Conservation (phyloP, 2,888 invertebrate genomes). For the Temnothorax rugatulus region DNA sequence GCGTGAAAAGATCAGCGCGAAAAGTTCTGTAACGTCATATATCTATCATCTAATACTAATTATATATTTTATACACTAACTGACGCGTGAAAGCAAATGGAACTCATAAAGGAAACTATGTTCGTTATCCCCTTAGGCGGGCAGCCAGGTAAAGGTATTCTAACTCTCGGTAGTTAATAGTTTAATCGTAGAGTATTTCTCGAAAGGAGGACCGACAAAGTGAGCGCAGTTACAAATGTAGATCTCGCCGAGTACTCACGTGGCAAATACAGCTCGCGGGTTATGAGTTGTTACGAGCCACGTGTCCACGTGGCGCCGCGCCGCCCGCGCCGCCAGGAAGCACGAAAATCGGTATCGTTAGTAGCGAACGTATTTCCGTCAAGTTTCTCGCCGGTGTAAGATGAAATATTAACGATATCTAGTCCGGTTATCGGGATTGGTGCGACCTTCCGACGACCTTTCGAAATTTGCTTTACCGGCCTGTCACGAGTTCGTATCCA, state of each 20-base stretch:
- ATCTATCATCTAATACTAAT: neutral
- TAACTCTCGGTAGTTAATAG: conserved; percentile 43
- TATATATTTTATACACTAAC: neutral
- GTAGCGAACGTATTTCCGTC: conserved; percentile 54
- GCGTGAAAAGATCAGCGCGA: neutral
- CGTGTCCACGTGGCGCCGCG: conserved; percentile 44
- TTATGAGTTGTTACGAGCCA: conserved; percentile 13
- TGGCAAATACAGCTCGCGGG: conserved; percentile 33
- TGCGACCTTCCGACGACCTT: conserved; percentile 46
- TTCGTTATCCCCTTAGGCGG: neutral
- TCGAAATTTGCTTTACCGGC: conserved; percentile 49
- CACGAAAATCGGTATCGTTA: conserved; percentile 33
- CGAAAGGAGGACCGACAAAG: conserved; percentile 39
- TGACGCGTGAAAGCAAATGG: neutral
- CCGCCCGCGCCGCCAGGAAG: conserved; percentile 8
- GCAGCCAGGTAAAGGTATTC: conserved; percentile 1
- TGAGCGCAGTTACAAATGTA: neutral
- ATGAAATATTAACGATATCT: conserved; percentile 77
- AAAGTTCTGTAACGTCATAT: neutral
- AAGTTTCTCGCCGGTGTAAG: conserved; percentile 72
- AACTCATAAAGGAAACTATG: conserved; percentile 4
- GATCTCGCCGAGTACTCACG: conserved; percentile 38
- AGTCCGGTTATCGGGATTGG: conserved; percentile 58
- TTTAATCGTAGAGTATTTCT: conserved; percentile 37
- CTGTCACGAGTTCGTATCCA: conserved; percentile 57